These are phyloP conservation scores for Prinia subflava DNA, from an alignment of 2,113 vertebrate genomes.

Conservation along the genomic window DNA sequence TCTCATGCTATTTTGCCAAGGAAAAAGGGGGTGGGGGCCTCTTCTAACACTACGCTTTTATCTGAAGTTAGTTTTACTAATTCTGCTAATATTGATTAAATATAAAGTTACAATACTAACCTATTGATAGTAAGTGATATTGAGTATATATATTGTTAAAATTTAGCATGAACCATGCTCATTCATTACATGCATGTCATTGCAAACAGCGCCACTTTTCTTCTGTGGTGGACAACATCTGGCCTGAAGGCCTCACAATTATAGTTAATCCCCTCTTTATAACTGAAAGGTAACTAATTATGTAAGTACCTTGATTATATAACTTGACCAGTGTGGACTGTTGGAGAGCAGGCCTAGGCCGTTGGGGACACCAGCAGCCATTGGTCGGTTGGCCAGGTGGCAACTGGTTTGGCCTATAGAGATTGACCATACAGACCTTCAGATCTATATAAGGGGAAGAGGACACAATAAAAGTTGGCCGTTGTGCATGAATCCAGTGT, in stretches of 20 bases:
- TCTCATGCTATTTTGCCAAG: too few relatives aligned
- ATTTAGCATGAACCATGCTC: too few relatives aligned
- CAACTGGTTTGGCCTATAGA: not conserved
- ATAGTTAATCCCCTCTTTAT: not conserved
- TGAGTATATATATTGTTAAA: too few relatives aligned
- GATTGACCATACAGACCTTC: not conserved
- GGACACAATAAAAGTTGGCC: not conserved
- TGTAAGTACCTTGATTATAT: not conserved
- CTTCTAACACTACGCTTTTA: too few relatives aligned
- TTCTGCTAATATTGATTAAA: too few relatives aligned
- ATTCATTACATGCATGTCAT: not conserved
- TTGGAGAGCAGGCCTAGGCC: not conserved
- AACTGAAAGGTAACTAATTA: not conserved
- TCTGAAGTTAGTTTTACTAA: too few relatives aligned
- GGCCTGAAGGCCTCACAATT: not conserved
- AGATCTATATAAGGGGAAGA: not conserved
- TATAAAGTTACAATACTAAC: too few relatives aligned
- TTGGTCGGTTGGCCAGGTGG: not conserved
- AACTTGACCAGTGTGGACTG: not conserved
- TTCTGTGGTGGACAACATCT: not conserved
- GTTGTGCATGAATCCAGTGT: not conserved
- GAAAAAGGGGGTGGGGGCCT: too few relatives aligned
- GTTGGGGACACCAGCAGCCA: not conserved
- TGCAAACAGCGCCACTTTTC: not conserved
- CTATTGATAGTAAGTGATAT: too few relatives aligned